Evolutionary conservation across 2,888 invertebrate species (phyloP).

Genomic region (Volucella inanis): DNA sequence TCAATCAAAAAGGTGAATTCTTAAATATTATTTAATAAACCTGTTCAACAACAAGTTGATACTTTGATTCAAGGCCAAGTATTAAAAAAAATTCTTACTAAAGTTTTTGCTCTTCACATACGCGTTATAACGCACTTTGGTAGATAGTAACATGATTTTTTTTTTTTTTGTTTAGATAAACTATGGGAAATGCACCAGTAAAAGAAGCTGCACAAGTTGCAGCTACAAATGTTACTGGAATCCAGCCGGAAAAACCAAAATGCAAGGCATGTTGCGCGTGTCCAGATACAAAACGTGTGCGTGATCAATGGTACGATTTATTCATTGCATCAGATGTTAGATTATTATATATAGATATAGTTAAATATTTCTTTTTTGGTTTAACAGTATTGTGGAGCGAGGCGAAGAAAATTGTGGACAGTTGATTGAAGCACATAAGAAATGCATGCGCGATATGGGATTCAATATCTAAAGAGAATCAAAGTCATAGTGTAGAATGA

Average conservation of each 20-base stretch:
- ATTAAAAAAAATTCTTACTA: background rate
- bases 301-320: slow-evolving; percentile 93
- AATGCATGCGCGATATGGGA: slow-evolving; percentile 97
- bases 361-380: slow-evolving; percentile 68
- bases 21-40: background rate
- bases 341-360: background rate
- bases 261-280: slow-evolving; percentile 98
- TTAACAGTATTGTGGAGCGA: slow-evolving; percentile 92
- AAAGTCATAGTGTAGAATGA: background rate
- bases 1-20: slow-evolving; percentile 2
- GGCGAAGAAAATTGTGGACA: slow-evolving; percentile 95
- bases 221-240: slow-evolving; percentile 77
- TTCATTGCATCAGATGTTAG: slow-evolving; percentile 19
- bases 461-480: slow-evolving; percentile 91
- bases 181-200: slow-evolving; percentile 85
- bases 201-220: slow-evolving; percentile 84
- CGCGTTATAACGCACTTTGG: too few species aligned
- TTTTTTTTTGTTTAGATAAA: slow-evolving; percentile 25
- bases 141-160: too few species aligned
- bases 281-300: slow-evolving; percentile 94
- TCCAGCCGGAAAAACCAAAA: slow-evolving; percentile 87
- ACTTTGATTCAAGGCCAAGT: background rate
- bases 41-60: background rate
- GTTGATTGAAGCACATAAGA: slow-evolving; percentile 97
- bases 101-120: too few species aligned